Conservation (phyloP, 1,140 invertebrate genomes). For the Calosoma granatense region DNA sequence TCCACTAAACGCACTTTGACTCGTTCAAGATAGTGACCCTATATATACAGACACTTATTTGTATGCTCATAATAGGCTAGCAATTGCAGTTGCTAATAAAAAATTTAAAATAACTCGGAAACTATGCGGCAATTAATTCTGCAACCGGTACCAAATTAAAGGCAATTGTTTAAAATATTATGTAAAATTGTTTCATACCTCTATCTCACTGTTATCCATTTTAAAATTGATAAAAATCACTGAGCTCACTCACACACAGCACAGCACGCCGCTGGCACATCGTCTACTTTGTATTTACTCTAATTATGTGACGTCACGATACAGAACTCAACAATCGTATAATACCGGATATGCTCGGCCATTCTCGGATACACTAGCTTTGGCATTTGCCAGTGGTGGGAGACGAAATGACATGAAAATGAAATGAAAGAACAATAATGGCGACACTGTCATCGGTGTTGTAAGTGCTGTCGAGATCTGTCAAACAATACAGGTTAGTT, state of each 20-base stretch:
- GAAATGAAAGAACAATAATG: background rate
- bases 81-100: no score
- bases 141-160: slow-evolving; percentile 8
- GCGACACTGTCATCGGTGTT: slow-evolving; percentile 2
- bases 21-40: no score
- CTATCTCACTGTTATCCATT: slow-evolving; percentile 38
- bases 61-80: no score
- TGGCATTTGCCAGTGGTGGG: slow-evolving; percentile 15
- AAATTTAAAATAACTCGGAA: slow-evolving; percentile 12
- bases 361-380: slow-evolving; percentile 18
- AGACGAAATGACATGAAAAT: background rate
- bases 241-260: slow-evolving; percentile 41
- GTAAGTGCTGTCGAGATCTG: slow-evolving; percentile 7
- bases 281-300: slow-evolving; percentile 67
- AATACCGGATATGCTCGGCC: slow-evolving; percentile 20
- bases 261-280: slow-evolving; percentile 53
- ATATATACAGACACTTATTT: no score
- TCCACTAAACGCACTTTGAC: no score
- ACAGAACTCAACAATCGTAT: slow-evolving; percentile 36
- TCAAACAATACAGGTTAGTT: no score
- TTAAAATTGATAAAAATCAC: slow-evolving; percentile 40
- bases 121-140: slow-evolving; percentile 4
- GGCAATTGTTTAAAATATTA: slow-evolving; percentile 11
- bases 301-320: slow-evolving; percentile 66
- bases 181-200: slow-evolving; percentile 30